phyloP scores from a whole-genome alignment of 2,797 vertebrate genomes.

The Falco columbarius region DNA sequence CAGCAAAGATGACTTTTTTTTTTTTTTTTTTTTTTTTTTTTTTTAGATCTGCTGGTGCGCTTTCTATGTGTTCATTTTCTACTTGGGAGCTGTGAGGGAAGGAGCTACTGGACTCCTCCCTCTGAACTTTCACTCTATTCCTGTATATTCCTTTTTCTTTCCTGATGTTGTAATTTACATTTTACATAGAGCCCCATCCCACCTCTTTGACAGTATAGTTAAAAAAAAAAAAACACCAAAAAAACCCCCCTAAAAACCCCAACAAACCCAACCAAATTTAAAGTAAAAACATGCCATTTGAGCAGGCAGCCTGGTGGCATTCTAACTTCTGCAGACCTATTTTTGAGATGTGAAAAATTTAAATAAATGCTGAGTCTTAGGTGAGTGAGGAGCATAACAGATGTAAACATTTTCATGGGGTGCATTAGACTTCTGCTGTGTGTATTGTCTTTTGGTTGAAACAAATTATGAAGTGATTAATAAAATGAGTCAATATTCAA shows the following conservation, averaged over 20 bases:
- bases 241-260: neutral
- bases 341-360: conserved; percentile 87
- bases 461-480: conserved; percentile 94
- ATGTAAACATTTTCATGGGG: conserved; percentile 95
- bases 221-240: neutral
- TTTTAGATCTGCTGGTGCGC: conserved; percentile 57
- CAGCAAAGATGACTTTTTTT: conserved; percentile 32
- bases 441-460: conserved; percentile 99
- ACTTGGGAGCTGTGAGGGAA: conserved; percentile 60
- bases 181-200: conserved; percentile 64
- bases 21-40: neutral
- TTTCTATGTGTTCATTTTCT: conserved; percentile 74
- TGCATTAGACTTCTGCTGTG: conserved; percentile 97
- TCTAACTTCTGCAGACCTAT: conserved; percentile 79
- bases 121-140: conserved; percentile 62
- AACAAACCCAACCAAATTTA: neutral
- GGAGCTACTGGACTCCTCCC: conserved; percentile 63
- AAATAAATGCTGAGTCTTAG: conserved; percentile 81
- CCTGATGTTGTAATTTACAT: conserved; percentile 71
- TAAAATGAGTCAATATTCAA: conserved; percentile 88
- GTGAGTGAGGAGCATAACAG: conserved; percentile 86
- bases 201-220: conserved; percentile 66
- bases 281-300: conserved; percentile 50
- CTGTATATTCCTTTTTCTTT: conserved; percentile 73
- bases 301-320: conserved; percentile 70